These are phyloP conservation scores for Caerostris darwini DNA, from an alignment of 1,140 invertebrate genomes.

Conservation along the genomic window DNA sequence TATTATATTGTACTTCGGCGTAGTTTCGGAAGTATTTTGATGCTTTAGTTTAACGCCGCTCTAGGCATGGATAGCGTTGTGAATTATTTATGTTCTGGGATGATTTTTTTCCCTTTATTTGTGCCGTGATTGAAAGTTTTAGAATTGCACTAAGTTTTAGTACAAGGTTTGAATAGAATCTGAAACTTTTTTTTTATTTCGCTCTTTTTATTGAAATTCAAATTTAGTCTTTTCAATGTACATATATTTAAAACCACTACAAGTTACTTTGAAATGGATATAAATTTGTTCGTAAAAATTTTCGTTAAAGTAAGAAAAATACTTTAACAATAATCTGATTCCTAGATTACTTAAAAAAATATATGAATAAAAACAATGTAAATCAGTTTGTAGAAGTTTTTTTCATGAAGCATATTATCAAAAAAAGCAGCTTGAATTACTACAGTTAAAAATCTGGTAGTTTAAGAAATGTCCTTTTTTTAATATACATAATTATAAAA, in stretches of 20 bases:
- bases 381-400: too few species aligned
- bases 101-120: neutral
- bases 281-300: too few species aligned
- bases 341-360: too few species aligned
- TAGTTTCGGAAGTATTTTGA: neutral
- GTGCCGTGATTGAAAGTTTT: neutral
- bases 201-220: neutral
- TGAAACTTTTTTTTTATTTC: neutral
- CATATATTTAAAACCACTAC: neutral
- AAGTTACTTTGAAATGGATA: too few species aligned
- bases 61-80: neutral
- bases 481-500: too few species aligned
- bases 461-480: too few species aligned
- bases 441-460: too few species aligned
- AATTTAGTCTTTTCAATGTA: neutral
- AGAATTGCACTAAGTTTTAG: neutral
- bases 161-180: neutral
- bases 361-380: too few species aligned
- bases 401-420: too few species aligned
- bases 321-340: neutral
- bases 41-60: neutral
- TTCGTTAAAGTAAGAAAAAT: neutral
- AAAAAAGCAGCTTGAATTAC: too few species aligned
- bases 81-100: slow-evolving; percentile 4
- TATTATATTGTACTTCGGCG: neutral